Evolutionary conservation across 2,888 invertebrate genomes (phyloP).

Genomic region (Corythucha ciliata): DNA sequence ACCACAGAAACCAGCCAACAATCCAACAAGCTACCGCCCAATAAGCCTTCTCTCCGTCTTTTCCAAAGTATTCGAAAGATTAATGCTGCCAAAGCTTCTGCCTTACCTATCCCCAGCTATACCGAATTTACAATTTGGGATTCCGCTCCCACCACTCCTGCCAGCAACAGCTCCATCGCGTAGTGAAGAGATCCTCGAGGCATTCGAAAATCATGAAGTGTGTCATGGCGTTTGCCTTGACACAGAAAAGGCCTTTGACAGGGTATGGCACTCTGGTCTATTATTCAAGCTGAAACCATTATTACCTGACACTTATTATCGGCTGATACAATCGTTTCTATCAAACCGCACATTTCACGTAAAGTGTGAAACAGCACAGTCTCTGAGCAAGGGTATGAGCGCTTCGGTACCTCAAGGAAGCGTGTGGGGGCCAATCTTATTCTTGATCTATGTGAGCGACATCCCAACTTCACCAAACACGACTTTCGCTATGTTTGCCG

Average conservation of each 20-base stretch:
- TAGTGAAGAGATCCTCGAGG: background rate
- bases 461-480: background rate
- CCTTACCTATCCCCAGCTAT: background rate
- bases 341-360: conserved; percentile 4
- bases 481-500: conserved; percentile 7
- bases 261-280: background rate
- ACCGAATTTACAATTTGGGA: background rate
- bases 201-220: background rate
- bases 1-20: background rate
- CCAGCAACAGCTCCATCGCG: background rate
- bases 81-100: background rate
- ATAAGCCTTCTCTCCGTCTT: background rate
- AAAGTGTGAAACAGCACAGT: background rate
- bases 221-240: background rate
- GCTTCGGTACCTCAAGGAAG: conserved; percentile 8
- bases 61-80: background rate
- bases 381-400: background rate
- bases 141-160: conserved; percentile 1
- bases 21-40: background rate
- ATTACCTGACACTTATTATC: background rate
- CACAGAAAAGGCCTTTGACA: background rate
- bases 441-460: conserved; percentile 8
- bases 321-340: background rate
- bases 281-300: background rate
- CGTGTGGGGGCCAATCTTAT: conserved; percentile 13